phyloP scores from a whole-genome alignment of 2,888 invertebrate genomes.

The Exephanes ischioxanthus region DNA sequence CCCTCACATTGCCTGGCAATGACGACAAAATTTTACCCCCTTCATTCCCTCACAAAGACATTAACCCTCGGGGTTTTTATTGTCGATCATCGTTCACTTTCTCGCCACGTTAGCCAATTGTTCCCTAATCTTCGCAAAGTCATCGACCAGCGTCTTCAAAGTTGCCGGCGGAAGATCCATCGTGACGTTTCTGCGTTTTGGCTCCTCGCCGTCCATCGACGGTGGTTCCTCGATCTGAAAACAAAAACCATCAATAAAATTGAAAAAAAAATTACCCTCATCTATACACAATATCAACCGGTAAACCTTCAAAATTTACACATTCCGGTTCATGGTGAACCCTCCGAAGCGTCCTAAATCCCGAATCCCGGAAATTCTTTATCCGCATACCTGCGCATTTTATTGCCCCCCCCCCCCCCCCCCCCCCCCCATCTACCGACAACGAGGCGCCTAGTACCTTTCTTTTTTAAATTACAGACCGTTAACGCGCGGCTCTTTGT shows the following conservation, averaged over 20 bases:
- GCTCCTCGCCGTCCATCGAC: conserved; percentile 55
- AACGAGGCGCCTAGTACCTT: not conserved
- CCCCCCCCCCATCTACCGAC: not conserved
- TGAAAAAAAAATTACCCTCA: not conserved
- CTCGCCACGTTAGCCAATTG: conserved; percentile 70
- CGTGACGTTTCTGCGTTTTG: conserved; percentile 62
- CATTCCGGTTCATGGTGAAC: not conserved
- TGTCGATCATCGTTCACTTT: conserved; percentile 53
- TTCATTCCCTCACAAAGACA: not conserved
- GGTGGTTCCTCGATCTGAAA: conserved; percentile 71
- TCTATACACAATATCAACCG: not conserved
- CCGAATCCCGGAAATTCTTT: not conserved
- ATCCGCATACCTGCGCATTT: not conserved
- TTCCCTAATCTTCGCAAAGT: conserved; percentile 71
- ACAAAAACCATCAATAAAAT: not conserved
- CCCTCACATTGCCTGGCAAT: not conserved
- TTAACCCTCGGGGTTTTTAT: not conserved
- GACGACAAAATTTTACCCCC: not conserved
- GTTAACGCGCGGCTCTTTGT: not conserved
- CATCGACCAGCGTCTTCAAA: conserved; percentile 70
- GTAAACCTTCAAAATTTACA: not conserved
- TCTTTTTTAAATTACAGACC: not conserved
- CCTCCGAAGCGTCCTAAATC: not conserved
- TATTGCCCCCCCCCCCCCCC: not conserved
- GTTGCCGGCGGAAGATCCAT: conserved; percentile 71